phyloP scores from a whole-genome alignment of 2,888 invertebrate genomes.

The Xylota sylvarum region DNA sequence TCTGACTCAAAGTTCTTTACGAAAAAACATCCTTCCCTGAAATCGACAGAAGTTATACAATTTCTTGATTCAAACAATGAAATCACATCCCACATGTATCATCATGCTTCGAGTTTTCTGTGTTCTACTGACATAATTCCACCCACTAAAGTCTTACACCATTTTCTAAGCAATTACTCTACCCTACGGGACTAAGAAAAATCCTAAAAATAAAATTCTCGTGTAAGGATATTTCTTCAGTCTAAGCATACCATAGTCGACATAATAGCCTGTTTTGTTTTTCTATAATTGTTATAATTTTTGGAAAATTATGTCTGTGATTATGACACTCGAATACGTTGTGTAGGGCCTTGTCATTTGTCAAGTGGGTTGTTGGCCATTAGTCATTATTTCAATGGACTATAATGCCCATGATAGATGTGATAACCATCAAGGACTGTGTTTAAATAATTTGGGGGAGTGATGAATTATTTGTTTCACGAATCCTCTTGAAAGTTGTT shows the following conservation, averaged over 20 bases:
- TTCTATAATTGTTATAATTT: neutral
- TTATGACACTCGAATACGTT: neutral
- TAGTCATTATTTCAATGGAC: slow-evolving; percentile 25
- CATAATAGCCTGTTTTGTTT: neutral
- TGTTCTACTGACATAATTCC: too few species aligned
- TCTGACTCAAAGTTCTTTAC: neutral
- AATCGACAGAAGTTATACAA: too few species aligned
- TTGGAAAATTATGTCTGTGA: slow-evolving; percentile 16
- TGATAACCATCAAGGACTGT: neutral
- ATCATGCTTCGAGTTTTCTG: too few species aligned
- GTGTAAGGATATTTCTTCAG: neutral
- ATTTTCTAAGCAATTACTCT: neutral
- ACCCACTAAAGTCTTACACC: neutral
- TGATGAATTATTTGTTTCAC: slow-evolving; percentile 1
- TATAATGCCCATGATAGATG: neutral
- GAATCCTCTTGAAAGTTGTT: neutral
- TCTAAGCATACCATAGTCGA: neutral
- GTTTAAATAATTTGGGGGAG: neutral
- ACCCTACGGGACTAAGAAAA: neutral
- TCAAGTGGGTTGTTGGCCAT: neutral
- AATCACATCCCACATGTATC: too few species aligned
- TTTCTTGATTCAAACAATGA: too few species aligned
- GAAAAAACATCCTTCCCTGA: neutral
- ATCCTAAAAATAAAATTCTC: neutral
- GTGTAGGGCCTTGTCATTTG: neutral